phyloP scores from a whole-genome alignment of 2,113 vertebrate genomes.

The Oncorhynchus nerka region DNA sequence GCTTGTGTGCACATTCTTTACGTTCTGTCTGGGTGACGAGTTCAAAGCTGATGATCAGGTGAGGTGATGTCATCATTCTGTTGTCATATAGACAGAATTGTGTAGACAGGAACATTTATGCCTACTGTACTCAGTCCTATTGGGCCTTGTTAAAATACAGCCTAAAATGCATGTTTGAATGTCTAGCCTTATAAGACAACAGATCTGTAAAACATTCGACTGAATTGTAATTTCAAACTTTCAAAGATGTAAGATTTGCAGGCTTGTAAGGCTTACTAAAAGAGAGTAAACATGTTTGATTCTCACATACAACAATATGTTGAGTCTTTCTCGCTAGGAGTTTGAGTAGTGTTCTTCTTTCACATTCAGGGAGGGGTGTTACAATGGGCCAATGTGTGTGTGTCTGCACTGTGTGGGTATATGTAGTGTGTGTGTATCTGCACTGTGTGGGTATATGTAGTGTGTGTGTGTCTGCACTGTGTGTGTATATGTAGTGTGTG shows the following conservation, averaged over 20 bases:
- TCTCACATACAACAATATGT: constrained; percentile 33
- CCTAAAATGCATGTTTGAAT: not conserved
- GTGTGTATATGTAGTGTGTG: too few species aligned
- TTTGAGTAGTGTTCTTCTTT: constrained; percentile 27
- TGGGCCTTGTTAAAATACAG: not conserved
- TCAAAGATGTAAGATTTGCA: not conserved
- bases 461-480: too few species aligned
- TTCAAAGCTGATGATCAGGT: constrained; percentile 39
- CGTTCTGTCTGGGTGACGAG: constrained; percentile 39
- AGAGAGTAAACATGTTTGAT: constrained; percentile 20
- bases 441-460: too few species aligned
- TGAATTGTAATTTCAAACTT: too few species aligned
- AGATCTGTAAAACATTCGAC: too few species aligned
- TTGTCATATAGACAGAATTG: not conserved
- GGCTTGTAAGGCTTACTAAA: too few species aligned
- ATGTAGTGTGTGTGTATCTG: too few species aligned
- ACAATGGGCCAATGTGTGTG: constrained; percentile 30
- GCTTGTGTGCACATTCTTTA: constrained; percentile 45
- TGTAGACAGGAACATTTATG: not conserved
- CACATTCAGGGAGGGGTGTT: constrained; percentile 40
- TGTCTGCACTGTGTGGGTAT: too few species aligned
- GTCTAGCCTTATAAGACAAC: too few species aligned
- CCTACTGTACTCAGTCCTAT: not conserved
- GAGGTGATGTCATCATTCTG: not conserved
- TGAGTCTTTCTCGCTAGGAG: constrained; percentile 17